Base-by-base conservation (phyloP, 2,113 vertebrate species). In the Tricholaema leucomelas region DNA sequence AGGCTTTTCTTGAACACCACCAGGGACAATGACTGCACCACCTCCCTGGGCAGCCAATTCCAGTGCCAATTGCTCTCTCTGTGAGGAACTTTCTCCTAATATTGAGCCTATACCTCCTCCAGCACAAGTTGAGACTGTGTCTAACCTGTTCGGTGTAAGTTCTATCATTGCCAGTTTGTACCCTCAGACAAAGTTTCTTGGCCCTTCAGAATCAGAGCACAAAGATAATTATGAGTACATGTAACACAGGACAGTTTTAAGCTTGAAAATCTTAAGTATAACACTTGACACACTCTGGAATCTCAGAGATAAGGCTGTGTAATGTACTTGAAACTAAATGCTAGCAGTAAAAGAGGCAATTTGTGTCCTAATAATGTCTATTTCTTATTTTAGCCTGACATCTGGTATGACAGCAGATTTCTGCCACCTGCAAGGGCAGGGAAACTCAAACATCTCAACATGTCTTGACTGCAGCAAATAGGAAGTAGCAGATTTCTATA, bases 321-420 rank as follows among this genome's bases (percentile, higher is more conserved):
- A 31, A 6, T 31, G 42, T 36, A 77, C 54, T 88, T 42, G 38
- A 31, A 82, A 87, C 30, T 83, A 60, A 91, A 74, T 52, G 36
- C 55, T 76, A 92, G 60, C 58, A 58, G 56, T 46, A n/a, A 87
- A 6, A 30, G 19, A 66, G 4, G 4, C 20, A 81, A 56, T 76
- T 77, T 91, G 42, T 83, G 55, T 73, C 42, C 40, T 86, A 69
- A 58, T 79, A 88, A 78, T 4, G 48, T 63, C 16, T 50, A 71
- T 55, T 88, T 95, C 66, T 88, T 91, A 25, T 88, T 86, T 63
- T 85, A 92, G 88, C 33, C 23, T 44, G 82, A 89, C 93, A 96
- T 95, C 95, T 97, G 95, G 85, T 82, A 77, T 79, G 92, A 70
- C 94, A 95, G 91, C 74, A 95, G 95, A 93, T 73, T 88, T 61